Evolutionary conservation across 2,888 invertebrate species (phyloP).

Genomic region (Malacosoma neustria): DNA sequence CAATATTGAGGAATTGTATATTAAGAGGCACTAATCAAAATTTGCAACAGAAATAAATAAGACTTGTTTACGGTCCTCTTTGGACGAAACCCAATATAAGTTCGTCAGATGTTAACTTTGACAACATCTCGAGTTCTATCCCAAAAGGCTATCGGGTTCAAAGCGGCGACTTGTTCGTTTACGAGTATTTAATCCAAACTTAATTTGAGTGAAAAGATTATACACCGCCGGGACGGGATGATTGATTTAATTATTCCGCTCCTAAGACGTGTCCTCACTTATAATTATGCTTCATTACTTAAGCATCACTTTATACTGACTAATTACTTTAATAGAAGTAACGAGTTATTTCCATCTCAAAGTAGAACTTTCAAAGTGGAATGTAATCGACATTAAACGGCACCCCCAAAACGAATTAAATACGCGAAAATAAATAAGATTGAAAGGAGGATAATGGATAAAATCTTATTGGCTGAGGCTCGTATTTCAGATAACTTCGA

Average conservation of each 20-base stretch:
- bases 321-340: slow-evolving; percentile 73
- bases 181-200: slow-evolving; percentile 60
- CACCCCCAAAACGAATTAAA: slow-evolving; percentile 47
- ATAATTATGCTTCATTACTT: slow-evolving; percentile 73
- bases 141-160: slow-evolving; percentile 46
- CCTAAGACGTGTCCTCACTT: slow-evolving; percentile 70
- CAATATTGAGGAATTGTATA: too few relatives aligned
- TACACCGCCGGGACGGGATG: slow-evolving; percentile 60
- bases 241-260: slow-evolving; percentile 72
- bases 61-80: slow-evolving; percentile 14
- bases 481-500: not conserved
- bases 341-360: slow-evolving; percentile 68
- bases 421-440: slow-evolving; percentile 51
- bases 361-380: slow-evolving; percentile 46
- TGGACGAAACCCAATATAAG: slow-evolving; percentile 34
- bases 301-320: slow-evolving; percentile 70
- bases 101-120: slow-evolving; percentile 29
- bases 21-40: too few relatives aligned
- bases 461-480: not conserved
- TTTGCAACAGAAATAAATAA: not conserved
- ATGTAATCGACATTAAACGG: slow-evolving; percentile 63
- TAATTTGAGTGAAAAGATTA: slow-evolving; percentile 67
- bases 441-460: slow-evolving; percentile 21
- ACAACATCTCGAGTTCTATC: slow-evolving; percentile 37
- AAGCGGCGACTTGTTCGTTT: slow-evolving; percentile 42